Base-by-base conservation (phyloP, 2,797 vertebrate genomes). In the Mormyrops attenuatus region DNA sequence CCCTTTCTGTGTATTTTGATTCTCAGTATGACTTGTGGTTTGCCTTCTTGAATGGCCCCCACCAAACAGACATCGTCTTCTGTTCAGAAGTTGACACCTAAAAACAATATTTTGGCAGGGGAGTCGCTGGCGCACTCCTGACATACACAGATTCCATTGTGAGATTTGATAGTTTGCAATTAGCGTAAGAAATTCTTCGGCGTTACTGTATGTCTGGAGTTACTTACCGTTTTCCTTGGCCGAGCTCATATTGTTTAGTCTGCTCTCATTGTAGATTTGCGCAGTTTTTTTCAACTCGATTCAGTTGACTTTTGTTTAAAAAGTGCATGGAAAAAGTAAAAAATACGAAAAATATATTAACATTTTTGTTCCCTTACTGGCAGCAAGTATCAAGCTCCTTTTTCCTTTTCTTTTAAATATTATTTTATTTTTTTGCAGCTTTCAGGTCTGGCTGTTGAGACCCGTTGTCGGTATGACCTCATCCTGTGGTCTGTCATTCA, bases 381-480 rank as follows among this genome's bases (percentile, higher is more conserved):
- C 96, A 97, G 92, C 95, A 9, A 95, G 94, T 69, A 50, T 50
- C 49, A 95, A 97, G 95, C 96, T 96, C 97, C 96, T 97, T 97
- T 97, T 97, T 97, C 97, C 96, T 97, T 97, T 96, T 96, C 17
- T 84, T 84, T 44, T 84, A 44, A 49, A 84, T 84, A 49, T 95
- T 95, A 94, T 97, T 95, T 97, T 97, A 96, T 97, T 97, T 95
- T 93, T 96, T 95, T 96, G 96, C 96, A 95, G 93, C 66, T 97
- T 97, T 96, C 97, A 96, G 97, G 95, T 96, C 94, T 95, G 96
- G 95, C 97, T 98, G 97, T 97, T 98, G 98, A 98, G 98, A 98
- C 97, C 96, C 97, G 97, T 97, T 97, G 97, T 97, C 97, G 96
- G 97, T 94, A 97, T 98, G 97, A 98, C 96, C 97, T 99, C 98